These are phyloP conservation scores for Archivesica marissinica DNA, from an alignment of 1,140 invertebrate species.

Conservation along the genomic window DNA sequence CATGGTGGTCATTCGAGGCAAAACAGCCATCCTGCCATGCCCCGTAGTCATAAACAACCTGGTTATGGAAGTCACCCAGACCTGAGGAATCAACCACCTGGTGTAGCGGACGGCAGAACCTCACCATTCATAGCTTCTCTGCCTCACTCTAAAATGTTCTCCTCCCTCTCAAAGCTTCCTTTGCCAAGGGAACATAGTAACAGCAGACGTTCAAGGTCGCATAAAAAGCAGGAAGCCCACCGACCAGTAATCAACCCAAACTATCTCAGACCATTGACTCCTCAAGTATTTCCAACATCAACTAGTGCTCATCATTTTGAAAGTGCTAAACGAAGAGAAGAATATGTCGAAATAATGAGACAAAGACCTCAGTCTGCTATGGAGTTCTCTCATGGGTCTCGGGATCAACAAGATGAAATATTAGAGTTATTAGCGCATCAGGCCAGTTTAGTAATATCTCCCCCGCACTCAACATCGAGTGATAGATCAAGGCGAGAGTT, in stretches of 20 bases:
- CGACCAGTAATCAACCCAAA: conserved; percentile 22
- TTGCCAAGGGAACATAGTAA: conserved; percentile 44
- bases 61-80: conserved; percentile 59
- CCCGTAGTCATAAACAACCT: conserved; percentile 18
- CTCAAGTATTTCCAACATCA: conserved; percentile 54
- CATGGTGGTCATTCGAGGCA: background rate
- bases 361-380: conserved; percentile 57
- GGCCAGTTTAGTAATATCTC: conserved; percentile 47
- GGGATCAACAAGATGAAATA: conserved; percentile 36
- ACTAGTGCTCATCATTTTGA: conserved; percentile 59
- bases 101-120: conserved; percentile 42
- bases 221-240: conserved; percentile 27
- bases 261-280: conserved; percentile 56
- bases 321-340: conserved; percentile 44
- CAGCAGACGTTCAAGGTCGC: conserved; percentile 44
- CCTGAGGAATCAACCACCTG: conserved; percentile 13
- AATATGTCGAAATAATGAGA: conserved; percentile 26
- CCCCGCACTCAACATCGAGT: conserved; percentile 51
- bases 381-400: conserved; percentile 39
- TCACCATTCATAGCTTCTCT: conserved; percentile 43
- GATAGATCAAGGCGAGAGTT: conserved; percentile 50
- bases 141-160: conserved; percentile 49
- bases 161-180: conserved; percentile 54
- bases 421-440: conserved; percentile 53
- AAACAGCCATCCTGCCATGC: conserved; percentile 8